Evolutionary conservation across 2,888 invertebrate genomes (phyloP).

Genomic region (Sympetrum striolatum): DNA sequence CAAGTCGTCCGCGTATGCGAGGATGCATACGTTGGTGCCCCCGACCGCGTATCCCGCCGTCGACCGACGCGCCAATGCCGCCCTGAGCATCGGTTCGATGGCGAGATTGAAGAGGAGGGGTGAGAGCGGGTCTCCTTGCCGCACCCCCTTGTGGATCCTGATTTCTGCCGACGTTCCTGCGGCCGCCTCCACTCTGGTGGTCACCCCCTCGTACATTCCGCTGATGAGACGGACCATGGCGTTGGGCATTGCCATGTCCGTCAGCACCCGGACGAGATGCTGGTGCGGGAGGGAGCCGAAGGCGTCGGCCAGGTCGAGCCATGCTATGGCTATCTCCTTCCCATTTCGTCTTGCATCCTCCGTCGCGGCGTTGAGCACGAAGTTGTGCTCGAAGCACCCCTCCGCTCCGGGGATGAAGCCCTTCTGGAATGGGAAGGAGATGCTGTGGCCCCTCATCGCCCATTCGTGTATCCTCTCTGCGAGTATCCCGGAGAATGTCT

Average conservation of each 20-base stretch:
- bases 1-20: constrained; percentile 52
- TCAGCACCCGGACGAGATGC: too few species aligned
- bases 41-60: constrained; percentile 8
- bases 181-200: constrained; percentile 48
- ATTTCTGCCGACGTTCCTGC: constrained; percentile 50
- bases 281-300: too few species aligned
- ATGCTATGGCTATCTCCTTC: too few species aligned
- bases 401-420: too few species aligned
- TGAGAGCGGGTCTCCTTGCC: constrained; percentile 55
- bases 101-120: constrained; percentile 55
- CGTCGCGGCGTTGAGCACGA: too few species aligned
- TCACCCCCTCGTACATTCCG: constrained; percentile 48
- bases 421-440: too few species aligned
- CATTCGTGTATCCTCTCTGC: constrained; percentile 49
- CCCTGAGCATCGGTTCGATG: constrained; percentile 52
- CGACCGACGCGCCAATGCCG: neutral
- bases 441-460: neutral
- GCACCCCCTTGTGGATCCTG: constrained; percentile 52
- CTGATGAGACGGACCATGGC: constrained; percentile 44
- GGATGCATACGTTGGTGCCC: constrained; percentile 17
- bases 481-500: constrained; percentile 50
- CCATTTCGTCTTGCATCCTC: too few species aligned
- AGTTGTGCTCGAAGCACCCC: too few species aligned
- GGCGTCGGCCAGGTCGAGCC: too few species aligned
- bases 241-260: too few species aligned